Percentiles rank a stretch among this genome's conserved stretches.
phyloP scores from a whole-genome alignment of 2,888 invertebrate species.

The Rhingia campestris region DNA sequence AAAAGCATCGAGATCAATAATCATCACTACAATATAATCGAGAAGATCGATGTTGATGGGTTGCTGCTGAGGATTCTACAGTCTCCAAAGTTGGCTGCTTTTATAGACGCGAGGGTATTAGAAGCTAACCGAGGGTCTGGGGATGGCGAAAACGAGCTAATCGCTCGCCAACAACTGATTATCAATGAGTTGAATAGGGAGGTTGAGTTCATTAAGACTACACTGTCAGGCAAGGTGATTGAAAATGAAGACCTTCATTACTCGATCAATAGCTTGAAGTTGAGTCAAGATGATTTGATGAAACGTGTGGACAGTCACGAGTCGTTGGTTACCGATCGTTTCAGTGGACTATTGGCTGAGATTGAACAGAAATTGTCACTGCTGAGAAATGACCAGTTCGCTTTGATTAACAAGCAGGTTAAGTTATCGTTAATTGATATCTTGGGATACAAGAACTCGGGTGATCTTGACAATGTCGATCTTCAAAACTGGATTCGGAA shows the following conservation, averaged over 20 bases:
- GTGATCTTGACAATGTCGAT: conserved; percentile 83
- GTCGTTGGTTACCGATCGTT: conserved; percentile 77
- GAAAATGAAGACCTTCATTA: conserved; percentile 80
- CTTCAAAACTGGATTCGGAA: conserved; percentile 85
- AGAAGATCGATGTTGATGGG: conserved; percentile 80
- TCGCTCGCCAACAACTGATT: conserved; percentile 83
- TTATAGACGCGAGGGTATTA: conserved; percentile 78
- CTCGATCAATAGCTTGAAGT: conserved; percentile 78
- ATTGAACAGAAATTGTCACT: conserved; percentile 79
- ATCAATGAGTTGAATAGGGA: conserved; percentile 84
- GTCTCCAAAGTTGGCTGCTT: conserved; percentile 78
- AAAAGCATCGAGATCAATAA: conserved; percentile 77
- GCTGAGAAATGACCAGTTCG: conserved; percentile 82
- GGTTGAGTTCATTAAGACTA: conserved; percentile 84
- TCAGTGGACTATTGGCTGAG: conserved; percentile 78
- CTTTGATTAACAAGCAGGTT: conserved; percentile 84
- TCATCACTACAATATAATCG: conserved; percentile 78
- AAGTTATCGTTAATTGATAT: conserved; percentile 85
- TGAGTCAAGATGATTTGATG: conserved; percentile 78
- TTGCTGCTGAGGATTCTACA: conserved; percentile 80
- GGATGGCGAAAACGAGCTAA: conserved; percentile 46
- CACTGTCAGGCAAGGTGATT: conserved; percentile 84
- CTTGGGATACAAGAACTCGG: conserved; percentile 82
- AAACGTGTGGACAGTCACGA: conserved; percentile 79
- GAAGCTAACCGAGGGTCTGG: conserved; percentile 78